These are phyloP conservation scores for Dorcus parallelipipedus DNA, from an alignment of 2,888 invertebrate species.

Conservation along the genomic window DNA sequence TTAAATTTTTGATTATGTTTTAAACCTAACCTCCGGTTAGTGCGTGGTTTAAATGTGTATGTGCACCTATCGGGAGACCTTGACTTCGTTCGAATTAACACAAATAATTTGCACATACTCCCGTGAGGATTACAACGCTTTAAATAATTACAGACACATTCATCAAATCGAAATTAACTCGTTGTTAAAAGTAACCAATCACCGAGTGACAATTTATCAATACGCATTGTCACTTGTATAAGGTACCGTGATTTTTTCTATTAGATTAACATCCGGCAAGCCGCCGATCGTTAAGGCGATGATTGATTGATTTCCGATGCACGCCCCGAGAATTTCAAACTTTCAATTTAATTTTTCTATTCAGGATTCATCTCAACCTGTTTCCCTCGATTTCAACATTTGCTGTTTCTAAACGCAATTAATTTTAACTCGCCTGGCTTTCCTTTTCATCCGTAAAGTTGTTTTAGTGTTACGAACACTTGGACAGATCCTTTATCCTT, in stretches of 20 bases:
- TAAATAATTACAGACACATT: slow-evolving; percentile 8
- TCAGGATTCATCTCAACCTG: not conserved
- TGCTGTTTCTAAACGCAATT: not conserved
- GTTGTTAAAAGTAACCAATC: slow-evolving; percentile 41
- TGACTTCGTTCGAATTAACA: too few species aligned
- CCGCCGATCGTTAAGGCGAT: slow-evolving; percentile 29
- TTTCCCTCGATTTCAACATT: too few species aligned
- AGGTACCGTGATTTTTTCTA: slow-evolving; percentile 37
- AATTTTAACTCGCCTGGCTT: too few species aligned
- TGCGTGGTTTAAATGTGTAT: too few species aligned
- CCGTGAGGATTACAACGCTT: not conserved
- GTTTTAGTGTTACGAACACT: too few species aligned
- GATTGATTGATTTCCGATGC: slow-evolving; percentile 43
- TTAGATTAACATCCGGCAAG: slow-evolving; percentile 32
- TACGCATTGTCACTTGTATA: slow-evolving; percentile 33
- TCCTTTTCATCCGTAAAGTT: too few species aligned
- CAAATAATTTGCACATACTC: too few species aligned
- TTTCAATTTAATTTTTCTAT: slow-evolving; percentile 4
- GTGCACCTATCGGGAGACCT: too few species aligned
- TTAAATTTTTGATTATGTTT: too few species aligned
- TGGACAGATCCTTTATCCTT: too few species aligned
- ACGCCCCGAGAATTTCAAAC: slow-evolving; percentile 1
- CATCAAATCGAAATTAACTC: slow-evolving; percentile 25
- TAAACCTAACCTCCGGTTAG: too few species aligned
- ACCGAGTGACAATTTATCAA: slow-evolving; percentile 42